These are phyloP conservation scores for Sorex araneus DNA, from an alignment of 2,113 vertebrate species.

Conservation along the genomic window DNA sequence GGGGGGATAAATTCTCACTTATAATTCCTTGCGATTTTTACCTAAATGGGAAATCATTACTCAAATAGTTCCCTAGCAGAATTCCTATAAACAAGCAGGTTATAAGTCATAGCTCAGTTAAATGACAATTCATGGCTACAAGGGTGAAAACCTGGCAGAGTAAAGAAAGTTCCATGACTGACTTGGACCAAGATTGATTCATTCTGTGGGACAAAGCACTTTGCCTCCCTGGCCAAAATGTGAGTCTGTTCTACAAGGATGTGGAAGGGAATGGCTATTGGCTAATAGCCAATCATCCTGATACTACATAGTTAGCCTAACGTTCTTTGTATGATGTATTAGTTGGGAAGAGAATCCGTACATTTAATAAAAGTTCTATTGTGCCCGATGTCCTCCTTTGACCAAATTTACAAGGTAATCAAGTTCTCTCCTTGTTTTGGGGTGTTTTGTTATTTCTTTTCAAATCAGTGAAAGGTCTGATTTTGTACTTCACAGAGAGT, in stretches of 20 bases:
- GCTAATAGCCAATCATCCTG: background rate
- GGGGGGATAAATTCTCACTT: background rate
- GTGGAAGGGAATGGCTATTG: background rate
- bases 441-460: slow-evolving; percentile 66
- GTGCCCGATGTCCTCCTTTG: slow-evolving; percentile 44
- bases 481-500: slow-evolving; percentile 66
- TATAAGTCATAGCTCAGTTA: slow-evolving; percentile 24
- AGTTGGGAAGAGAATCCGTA: slow-evolving; percentile 41
- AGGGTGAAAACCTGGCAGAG: background rate
- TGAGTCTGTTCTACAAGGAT: slow-evolving; percentile 10
- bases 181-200: background rate
- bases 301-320: background rate
- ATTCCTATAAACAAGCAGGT: background rate
- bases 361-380: slow-evolving; percentile 47
- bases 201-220: background rate
- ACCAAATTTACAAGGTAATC: slow-evolving; percentile 58
- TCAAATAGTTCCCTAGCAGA: background rate
- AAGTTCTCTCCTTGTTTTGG: slow-evolving; percentile 57
- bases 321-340: slow-evolving; percentile 27
- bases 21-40: slow-evolving; percentile 23
- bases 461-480: slow-evolving; percentile 63
- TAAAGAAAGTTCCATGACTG: background rate
- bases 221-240: background rate
- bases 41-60: slow-evolving; percentile 12
- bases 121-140: background rate